phyloP scores from a whole-genome alignment of 2,797 vertebrate genomes.

The Argyrosomus regius region DNA sequence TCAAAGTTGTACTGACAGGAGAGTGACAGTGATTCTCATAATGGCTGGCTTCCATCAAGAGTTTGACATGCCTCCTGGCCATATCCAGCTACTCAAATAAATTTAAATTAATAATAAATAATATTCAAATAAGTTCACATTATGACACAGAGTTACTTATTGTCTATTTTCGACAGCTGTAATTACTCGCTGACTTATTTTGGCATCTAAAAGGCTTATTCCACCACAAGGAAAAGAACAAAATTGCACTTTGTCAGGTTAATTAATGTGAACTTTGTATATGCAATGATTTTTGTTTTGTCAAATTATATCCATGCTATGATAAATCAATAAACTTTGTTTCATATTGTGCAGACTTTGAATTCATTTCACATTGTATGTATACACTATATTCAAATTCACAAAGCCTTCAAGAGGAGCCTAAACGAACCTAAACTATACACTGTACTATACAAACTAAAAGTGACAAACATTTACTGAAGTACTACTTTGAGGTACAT shows the following conservation, averaged over 20 bases:
- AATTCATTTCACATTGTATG: background rate
- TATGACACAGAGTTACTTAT: background rate
- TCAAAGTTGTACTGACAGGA: background rate
- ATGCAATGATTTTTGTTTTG: constrained; percentile 2
- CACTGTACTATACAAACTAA: too few relatives aligned
- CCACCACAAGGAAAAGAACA: constrained; percentile 2
- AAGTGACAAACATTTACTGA: too few relatives aligned
- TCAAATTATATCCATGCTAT: constrained; percentile 12
- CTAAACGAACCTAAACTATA: too few relatives aligned
- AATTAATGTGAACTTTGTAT: constrained; percentile 3
- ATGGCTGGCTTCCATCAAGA: background rate
- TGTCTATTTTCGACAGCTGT: background rate
- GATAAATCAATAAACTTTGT: constrained; percentile 39
- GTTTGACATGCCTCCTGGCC: background rate
- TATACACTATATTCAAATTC: background rate
- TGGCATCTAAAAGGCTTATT: background rate
- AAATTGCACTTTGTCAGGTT: background rate
- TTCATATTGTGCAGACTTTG: constrained; percentile 19
- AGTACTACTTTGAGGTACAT: too few relatives aligned
- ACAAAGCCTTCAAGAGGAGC: background rate
- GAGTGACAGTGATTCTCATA: background rate
- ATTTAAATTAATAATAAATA: too few relatives aligned
- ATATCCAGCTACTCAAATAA: background rate
- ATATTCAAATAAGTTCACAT: too few relatives aligned
- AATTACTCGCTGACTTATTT: background rate